Evolutionary conservation across 2,797 vertebrate genomes (phyloP), one percentile per base, ranked within the genome.

Genomic region (Chelonia mydas): DNA sequence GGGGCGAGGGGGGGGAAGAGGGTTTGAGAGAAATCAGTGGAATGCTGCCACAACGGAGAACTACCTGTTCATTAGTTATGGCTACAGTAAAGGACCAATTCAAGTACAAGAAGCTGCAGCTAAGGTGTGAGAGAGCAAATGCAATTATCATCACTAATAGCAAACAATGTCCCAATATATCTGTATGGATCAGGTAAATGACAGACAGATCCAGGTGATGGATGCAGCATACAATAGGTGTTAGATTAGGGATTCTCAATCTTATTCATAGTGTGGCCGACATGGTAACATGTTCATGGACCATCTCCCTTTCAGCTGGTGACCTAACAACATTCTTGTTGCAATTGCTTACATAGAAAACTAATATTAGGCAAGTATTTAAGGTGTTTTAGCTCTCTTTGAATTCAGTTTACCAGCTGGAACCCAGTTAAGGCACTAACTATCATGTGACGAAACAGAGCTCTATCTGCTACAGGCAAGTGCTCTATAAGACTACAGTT

Each of bases 41-140:
- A 0, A 0, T 81, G 74, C 7, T 0, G 0, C 9, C 16, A 19
- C 8, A 0, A 0, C n/a, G 41, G 78, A 9, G 41, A 31, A 27
- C 79, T 7, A 17, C 74, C 21, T 6, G 3, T 19, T 23, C 11
- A 27, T 53, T n/a, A 57, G 5, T 27, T 90, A 28, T 80, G 3
- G 16, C 1, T 84, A 33, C 27, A 57, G 7, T 19, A 19, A 59
- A 5, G 4, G 25, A 78, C 8, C 3, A 16, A 0, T 6, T 86
- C 4, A 77, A 88, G 8, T n/a, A 65, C 3, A 31, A 59, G 53
- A 94, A 90, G 21, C 7, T 37, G 90, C 91, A 59, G 11, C 7
- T 1, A 65, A 78, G 6, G 1, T 51, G 51, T 28, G 7, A 1
- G 28, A 55, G 81, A 91, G 76, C 2, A 83, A 86, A 82, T 2